Conservation (phyloP, 1,140 invertebrate species). For the Bilobella aurantiaca region DNA sequence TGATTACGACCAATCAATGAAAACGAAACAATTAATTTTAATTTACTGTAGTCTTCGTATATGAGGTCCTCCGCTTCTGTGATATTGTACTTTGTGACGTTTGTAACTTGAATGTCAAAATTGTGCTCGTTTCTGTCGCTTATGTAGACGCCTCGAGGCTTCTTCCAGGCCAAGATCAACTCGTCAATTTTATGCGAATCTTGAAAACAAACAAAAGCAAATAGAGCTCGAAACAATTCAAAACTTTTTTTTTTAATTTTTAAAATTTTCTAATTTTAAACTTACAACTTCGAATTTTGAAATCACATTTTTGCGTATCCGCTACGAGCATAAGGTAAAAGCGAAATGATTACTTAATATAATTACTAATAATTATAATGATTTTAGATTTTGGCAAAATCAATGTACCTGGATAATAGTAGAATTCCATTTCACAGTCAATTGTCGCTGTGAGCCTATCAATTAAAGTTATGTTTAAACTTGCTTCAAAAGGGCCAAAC, state of each 20-base stretch:
- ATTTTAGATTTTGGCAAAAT: not conserved
- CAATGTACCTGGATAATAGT: not conserved
- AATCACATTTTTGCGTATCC: constrained; percentile 8
- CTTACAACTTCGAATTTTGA: constrained; percentile 4
- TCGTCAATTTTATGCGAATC: not conserved
- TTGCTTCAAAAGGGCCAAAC: too few relatives aligned
- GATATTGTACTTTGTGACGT: not conserved
- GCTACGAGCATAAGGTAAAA: not conserved
- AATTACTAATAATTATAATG: not conserved
- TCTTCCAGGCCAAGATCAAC: not conserved
- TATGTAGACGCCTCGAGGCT: not conserved
- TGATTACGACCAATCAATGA: too few relatives aligned
- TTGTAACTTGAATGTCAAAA: not conserved
- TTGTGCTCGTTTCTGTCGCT: not conserved
- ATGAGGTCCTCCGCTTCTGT: not conserved
- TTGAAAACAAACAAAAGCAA: not conserved
- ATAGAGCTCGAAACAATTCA: too few relatives aligned
- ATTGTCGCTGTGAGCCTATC: not conserved
- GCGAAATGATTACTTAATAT: not conserved
- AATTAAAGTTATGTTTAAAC: too few relatives aligned
- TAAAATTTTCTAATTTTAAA: not conserved
- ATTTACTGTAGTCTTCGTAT: not conserved
- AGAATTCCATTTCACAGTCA: not conserved
- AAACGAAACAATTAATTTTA: not conserved
- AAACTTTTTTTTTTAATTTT: too few relatives aligned